phyloP scores from a whole-genome alignment of 2,888 invertebrate genomes.

The Bimastos eiseni region DNA sequence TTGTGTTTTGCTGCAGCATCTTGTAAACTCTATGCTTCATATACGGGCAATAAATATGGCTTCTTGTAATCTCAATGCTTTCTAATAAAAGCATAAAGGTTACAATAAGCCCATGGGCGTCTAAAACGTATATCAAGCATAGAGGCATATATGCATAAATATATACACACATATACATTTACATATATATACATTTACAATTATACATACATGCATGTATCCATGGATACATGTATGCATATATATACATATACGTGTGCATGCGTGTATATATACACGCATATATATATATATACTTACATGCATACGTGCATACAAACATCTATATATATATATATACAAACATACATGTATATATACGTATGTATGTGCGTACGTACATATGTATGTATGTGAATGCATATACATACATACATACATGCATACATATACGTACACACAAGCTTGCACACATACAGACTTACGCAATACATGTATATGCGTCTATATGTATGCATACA shows the following conservation, averaged over 20 bases:
- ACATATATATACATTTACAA: no score
- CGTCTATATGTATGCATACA: neutral
- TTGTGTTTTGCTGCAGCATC: no score
- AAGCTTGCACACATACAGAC: neutral
- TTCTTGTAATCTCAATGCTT: no score
- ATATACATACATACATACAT: constrained; percentile 20
- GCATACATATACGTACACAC: neutral
- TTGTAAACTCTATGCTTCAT: no score
- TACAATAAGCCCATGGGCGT: no score
- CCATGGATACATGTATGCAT: no score
- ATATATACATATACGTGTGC: neutral
- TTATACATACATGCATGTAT: no score
- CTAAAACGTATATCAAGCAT: no score
- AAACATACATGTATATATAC: constrained; percentile 26
- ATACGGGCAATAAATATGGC: no score
- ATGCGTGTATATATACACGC: constrained; percentile 9
- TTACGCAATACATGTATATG: neutral
- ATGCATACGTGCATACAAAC: constrained; percentile 7
- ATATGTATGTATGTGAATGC: constrained; percentile 25
- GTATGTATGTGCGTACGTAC: constrained; percentile 23
- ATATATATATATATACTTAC: neutral
- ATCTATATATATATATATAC: constrained; percentile 14
- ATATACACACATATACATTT: no score
- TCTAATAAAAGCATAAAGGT: no score
- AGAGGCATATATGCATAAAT: no score